Conservation (phyloP, 1,140 invertebrate species). For the Doryteuthis pealeii region DNA sequence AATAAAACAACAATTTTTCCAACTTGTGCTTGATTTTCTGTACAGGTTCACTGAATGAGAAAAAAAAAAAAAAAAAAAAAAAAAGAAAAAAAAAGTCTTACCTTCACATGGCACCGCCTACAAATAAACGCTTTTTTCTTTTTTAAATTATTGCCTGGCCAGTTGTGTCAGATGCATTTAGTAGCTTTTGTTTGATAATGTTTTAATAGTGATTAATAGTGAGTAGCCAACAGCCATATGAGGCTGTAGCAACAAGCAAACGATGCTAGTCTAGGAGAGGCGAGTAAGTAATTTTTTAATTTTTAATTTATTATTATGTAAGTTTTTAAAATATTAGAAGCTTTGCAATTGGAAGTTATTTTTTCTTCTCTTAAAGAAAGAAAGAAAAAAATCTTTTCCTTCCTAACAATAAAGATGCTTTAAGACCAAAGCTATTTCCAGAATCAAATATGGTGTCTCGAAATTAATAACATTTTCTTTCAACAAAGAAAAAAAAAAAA, state of each 20-base stretch:
- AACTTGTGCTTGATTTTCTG: conserved; percentile 9
- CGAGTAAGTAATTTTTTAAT: neutral
- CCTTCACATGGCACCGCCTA: neutral
- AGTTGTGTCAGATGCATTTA: neutral
- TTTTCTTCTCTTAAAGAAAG: too few species aligned
- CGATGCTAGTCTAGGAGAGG: neutral
- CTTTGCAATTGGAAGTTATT: too few species aligned
- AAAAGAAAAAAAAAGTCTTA: neutral
- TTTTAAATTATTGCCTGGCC: conserved; percentile 3
- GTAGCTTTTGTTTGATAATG: neutral
- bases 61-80: too few species aligned
- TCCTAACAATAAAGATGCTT: too few species aligned
- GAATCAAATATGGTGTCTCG: too few species aligned
- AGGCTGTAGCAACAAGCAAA: neutral
- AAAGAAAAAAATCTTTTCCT: too few species aligned
- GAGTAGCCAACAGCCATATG: neutral
- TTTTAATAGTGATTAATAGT: too few species aligned
- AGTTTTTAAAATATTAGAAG: too few species aligned
- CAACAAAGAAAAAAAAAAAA: too few species aligned
- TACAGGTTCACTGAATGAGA: conserved; percentile 9
- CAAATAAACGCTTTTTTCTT: neutral
- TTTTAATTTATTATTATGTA: too few species aligned
- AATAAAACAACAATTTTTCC: neutral
- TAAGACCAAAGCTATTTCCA: too few species aligned
- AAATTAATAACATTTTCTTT: too few species aligned